These are phyloP conservation scores for Carollia perspicillata DNA, from an alignment of 2,113 vertebrate species.

Conservation along the genomic window DNA sequence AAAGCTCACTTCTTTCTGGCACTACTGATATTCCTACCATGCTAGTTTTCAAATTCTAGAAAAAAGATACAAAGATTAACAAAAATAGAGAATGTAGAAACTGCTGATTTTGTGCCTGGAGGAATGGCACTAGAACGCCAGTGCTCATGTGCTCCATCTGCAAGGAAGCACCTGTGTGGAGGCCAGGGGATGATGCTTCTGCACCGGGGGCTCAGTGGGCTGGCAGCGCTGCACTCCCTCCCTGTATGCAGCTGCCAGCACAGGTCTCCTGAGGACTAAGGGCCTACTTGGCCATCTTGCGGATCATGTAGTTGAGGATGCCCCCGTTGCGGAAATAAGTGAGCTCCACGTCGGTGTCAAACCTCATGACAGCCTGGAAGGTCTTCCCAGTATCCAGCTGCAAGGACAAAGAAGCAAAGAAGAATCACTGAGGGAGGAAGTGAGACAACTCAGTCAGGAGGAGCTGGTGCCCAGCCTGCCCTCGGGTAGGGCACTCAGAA, in stretches of 20 bases:
- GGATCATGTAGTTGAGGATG: conserved; percentile 99
- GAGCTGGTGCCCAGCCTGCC: background rate
- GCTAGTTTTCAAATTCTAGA: conserved; percentile 53
- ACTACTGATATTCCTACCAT: conserved; percentile 4
- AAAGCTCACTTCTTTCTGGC: background rate
- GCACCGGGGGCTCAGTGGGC: background rate
- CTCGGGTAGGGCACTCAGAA: background rate
- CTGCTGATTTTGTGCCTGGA: conserved; percentile 3
- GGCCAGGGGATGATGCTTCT: background rate
- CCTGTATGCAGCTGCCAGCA: background rate
- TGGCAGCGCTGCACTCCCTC: background rate
- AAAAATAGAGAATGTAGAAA: conserved; percentile 25
- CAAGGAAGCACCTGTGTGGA: accelerated
- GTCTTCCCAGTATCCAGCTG: conserved; percentile 92
- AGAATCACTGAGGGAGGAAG: background rate
- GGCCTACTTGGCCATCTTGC: conserved; percentile 88
- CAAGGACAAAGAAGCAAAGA: conserved; percentile 31
- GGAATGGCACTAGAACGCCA: background rate
- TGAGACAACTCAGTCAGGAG: accelerated
- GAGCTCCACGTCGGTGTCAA: conserved; percentile 97
- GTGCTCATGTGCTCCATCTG: background rate
- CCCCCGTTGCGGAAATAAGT: conserved; percentile 93
- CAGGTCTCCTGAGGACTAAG: background rate
- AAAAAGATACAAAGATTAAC: conserved; percentile 52
- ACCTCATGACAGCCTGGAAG: conserved; percentile 91